Evolutionary conservation across 2,888 invertebrate species (phyloP).

Genomic region (Elysia crispata): DNA sequence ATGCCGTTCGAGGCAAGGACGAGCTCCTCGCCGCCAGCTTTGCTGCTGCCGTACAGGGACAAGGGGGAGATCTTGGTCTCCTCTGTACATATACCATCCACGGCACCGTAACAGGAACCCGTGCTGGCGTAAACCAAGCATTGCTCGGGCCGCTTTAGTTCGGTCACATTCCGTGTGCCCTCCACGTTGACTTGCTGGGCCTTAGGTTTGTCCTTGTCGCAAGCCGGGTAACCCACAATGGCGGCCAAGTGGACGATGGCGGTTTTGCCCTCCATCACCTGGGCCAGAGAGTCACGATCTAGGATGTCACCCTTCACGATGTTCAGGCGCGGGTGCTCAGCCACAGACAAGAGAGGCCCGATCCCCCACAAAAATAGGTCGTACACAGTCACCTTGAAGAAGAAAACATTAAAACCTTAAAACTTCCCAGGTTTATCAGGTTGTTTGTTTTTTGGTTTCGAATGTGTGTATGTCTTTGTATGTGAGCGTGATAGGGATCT

Average conservation of each 20-base stretch:
- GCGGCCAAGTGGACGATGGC: slow-evolving; percentile 76
- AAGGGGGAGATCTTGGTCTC: slow-evolving; percentile 75
- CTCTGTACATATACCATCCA: slow-evolving; percentile 75
- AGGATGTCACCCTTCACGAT: slow-evolving; percentile 71
- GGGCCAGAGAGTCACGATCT: slow-evolving; percentile 61
- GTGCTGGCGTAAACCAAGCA: slow-evolving; percentile 75
- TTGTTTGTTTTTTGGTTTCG: no score
- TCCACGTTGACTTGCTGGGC: slow-evolving; percentile 72
- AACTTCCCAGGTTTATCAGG: no score
- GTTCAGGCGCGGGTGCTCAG: slow-evolving; percentile 60
- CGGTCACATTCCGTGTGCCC: slow-evolving; percentile 70
- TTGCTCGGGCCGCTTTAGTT: slow-evolving; percentile 68
- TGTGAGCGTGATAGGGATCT: no score
- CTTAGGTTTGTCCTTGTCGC: slow-evolving; percentile 72
- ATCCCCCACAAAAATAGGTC: slow-evolving; percentile 75
- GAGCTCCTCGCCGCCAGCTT: slow-evolving; percentile 73
- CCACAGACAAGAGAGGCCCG: slow-evolving; percentile 66
- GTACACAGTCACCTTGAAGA: slow-evolving; percentile 61
- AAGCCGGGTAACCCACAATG: slow-evolving; percentile 77
- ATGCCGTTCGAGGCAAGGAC: slow-evolving; percentile 69
- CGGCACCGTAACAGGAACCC: slow-evolving; percentile 77
- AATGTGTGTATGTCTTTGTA: no score
- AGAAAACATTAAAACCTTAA: no score
- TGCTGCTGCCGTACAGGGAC: slow-evolving; percentile 75
- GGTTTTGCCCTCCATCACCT: slow-evolving; percentile 63